Evolutionary conservation across 2,113 vertebrate genomes (phyloP).

Genomic region (Emydura subglobosa): DNA sequence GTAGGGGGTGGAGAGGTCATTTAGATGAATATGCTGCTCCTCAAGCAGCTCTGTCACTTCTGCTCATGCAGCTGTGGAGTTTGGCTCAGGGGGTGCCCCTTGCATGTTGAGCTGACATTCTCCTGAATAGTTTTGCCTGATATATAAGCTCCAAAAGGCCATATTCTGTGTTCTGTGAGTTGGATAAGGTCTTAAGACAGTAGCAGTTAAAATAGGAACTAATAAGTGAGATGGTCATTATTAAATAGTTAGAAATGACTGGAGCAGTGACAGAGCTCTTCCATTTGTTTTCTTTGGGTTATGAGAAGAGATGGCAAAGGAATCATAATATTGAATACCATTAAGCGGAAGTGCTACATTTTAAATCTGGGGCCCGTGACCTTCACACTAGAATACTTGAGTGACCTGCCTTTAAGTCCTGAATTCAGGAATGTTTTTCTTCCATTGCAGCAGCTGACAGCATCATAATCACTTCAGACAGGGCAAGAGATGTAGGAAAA

Average conservation of each 20-base stretch:
- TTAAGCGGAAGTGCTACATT: neutral
- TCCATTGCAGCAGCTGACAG: neutral
- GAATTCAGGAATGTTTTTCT: neutral
- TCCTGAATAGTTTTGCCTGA: neutral
- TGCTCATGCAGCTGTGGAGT: neutral
- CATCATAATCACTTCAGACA: neutral
- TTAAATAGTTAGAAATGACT: neutral
- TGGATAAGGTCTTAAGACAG: rapidly evolving
- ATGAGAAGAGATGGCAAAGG: neutral
- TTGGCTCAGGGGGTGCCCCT: neutral
- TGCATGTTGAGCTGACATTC: neutral
- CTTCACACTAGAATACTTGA: neutral
- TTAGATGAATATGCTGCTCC: neutral
- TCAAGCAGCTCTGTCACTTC: rapidly evolving
- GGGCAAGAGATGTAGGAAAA: neutral
- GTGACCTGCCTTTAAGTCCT: neutral
- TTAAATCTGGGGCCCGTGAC: neutral
- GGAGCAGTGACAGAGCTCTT: neutral
- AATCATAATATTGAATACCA: neutral
- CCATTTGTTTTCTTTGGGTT: neutral
- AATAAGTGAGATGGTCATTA: neutral
- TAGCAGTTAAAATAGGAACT: neutral
- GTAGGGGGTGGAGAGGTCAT: neutral
- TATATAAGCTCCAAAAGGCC: neutral
- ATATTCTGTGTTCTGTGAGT: neutral